Percentiles rank a stretch among this genome's conserved stretches.
Conservation (phyloP, 2,888 invertebrate species). For the Alcis repandata region DNA sequence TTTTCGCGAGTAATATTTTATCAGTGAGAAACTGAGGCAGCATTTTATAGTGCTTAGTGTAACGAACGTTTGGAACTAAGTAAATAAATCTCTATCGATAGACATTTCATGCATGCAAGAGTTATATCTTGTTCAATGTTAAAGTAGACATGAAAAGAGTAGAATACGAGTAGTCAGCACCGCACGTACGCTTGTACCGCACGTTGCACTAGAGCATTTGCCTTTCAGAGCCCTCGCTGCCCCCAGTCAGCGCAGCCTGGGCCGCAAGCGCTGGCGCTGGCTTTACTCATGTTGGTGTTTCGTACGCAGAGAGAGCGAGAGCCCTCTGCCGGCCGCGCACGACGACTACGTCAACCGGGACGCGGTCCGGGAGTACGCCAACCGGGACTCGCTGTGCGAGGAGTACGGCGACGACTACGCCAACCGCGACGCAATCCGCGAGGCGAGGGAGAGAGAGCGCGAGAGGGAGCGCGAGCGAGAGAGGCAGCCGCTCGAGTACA, state of each 20-base stretch:
- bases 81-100: no score
- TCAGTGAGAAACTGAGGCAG: no score
- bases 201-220: slow-evolving; percentile 70
- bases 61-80: no score
- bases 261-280: slow-evolving; percentile 77
- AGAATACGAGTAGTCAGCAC: slow-evolving; percentile 15
- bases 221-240: slow-evolving; percentile 67
- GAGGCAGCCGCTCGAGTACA: slow-evolving; percentile 73
- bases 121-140: not conserved
- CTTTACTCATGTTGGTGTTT: slow-evolving; percentile 83
- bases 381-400: slow-evolving; percentile 79
- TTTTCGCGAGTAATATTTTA: no score
- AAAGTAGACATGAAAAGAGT: not conserved
- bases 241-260: not conserved
- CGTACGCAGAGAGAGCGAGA: slow-evolving; percentile 84
- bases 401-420: slow-evolving; percentile 84
- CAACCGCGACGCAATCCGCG: slow-evolving; percentile 82
- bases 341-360: slow-evolving; percentile 84
- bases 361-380: slow-evolving; percentile 78
- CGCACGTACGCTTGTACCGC: slow-evolving; percentile 51
- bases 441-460: slow-evolving; percentile 75
- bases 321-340: slow-evolving; percentile 74
- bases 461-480: slow-evolving; percentile 65
- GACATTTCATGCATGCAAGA: not conserved
- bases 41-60: no score